Conservation (phyloP, 2,888 invertebrate species). For the Dexiosoma caninum region DNA sequence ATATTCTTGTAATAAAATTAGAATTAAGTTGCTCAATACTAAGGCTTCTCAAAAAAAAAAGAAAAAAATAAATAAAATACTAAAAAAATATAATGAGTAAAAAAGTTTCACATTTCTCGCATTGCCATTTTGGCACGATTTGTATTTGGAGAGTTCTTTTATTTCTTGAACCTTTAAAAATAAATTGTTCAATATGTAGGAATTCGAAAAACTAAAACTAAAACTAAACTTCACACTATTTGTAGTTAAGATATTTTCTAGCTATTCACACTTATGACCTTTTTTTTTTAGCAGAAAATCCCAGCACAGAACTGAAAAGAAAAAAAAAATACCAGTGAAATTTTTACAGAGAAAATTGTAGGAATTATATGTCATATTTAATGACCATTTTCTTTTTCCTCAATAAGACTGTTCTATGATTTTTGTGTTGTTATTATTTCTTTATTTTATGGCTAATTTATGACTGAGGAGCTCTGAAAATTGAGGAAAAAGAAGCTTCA, state of each 20-base stretch:
- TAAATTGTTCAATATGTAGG: slow-evolving; percentile 17
- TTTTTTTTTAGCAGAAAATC: no score
- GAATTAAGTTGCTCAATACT: slow-evolving; percentile 1
- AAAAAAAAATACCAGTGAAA: neutral
- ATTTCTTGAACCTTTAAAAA: neutral
- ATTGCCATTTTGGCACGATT: slow-evolving; percentile 46
- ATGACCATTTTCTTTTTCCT: neutral
- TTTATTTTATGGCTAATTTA: slow-evolving; percentile 44
- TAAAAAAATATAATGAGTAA: slow-evolving; percentile 33
- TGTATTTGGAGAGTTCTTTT: slow-evolving; percentile 19
- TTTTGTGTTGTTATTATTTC: slow-evolving; percentile 29
- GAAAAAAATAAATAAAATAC: neutral
- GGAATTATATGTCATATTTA: slow-evolving; percentile 28
- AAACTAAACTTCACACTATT: slow-evolving; percentile 46
- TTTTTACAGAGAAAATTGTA: slow-evolving; percentile 10
- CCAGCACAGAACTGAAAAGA: no score
- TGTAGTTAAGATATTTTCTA: slow-evolving; percentile 33
- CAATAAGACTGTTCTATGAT: slow-evolving; percentile 19
- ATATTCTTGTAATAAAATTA: slow-evolving; percentile 1
- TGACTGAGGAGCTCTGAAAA: neutral
- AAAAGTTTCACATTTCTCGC: slow-evolving; percentile 3
- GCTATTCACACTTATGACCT: slow-evolving; percentile 58
- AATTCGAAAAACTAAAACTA: neutral
- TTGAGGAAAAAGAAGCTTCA: slow-evolving; percentile 35
- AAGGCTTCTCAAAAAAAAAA: no score